Evolutionary conservation across 2,888 invertebrate genomes (phyloP).

Genomic region (Tiphia femorata): DNA sequence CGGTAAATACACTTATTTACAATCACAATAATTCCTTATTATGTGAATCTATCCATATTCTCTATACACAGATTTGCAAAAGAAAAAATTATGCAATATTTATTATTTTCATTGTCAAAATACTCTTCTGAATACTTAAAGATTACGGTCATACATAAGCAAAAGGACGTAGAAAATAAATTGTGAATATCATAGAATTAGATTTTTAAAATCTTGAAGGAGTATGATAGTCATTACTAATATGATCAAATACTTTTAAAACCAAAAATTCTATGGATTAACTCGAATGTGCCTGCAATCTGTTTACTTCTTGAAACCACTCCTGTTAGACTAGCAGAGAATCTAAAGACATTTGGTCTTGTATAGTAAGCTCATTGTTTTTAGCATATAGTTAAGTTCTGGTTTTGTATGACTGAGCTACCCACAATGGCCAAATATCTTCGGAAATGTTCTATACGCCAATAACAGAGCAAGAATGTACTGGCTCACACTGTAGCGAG

Average conservation of each 20-base stretch:
- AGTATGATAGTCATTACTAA: slow-evolving; percentile 53
- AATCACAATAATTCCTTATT: too few relatives aligned
- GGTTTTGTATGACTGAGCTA: slow-evolving; percentile 20
- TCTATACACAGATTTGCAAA: too few relatives aligned
- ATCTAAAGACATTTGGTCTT: slow-evolving; percentile 63
- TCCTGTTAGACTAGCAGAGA: slow-evolving; percentile 64
- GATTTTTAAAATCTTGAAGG: slow-evolving; percentile 48
- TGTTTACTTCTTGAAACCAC: slow-evolving; percentile 66
- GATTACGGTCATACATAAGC: too few relatives aligned
- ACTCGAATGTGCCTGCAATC: slow-evolving; percentile 68
- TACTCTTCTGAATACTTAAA: too few relatives aligned
- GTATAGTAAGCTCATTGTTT: slow-evolving; percentile 15
- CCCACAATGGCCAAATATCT: slow-evolving; percentile 56
- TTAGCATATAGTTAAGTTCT: neutral
- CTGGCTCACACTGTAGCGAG: slow-evolving; percentile 68
- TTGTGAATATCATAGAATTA: too few relatives aligned
- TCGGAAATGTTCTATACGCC: slow-evolving; percentile 55
- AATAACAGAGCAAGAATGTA: slow-evolving; percentile 66
- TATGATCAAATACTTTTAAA: slow-evolving; percentile 41
- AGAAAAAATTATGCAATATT: too few relatives aligned
- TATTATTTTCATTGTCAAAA: too few relatives aligned
- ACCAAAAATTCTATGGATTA: slow-evolving; percentile 56
- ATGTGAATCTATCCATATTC: too few relatives aligned
- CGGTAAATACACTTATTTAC: too few relatives aligned
- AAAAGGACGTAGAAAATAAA: too few relatives aligned